Evolutionary conservation across 2,113 vertebrate genomes (phyloP), one percentile per base, ranked within the genome.

Genomic region (Petrocephalus microphthalmus): DNA sequence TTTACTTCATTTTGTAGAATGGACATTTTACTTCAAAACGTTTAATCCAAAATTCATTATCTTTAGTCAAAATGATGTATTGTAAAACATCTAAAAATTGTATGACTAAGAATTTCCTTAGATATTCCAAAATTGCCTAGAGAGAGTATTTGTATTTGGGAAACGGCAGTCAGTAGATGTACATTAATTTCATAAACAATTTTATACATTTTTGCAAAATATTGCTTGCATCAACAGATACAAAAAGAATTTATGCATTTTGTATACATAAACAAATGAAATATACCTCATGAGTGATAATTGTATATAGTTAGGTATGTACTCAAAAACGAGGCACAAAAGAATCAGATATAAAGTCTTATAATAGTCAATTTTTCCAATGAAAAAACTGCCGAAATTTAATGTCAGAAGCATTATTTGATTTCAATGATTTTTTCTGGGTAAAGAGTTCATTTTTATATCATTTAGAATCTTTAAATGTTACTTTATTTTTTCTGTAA

Each of bases 221-320:
- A 88, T 86, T 89, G 90, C 82, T 53, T 86, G 88, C 91, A 71
- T 90, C 57, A 42, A 71, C 88, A 89, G 45, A 78, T 47, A 42
- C 42, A 60, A 29, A 71, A 67, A 90, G 33, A 67, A 8, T n/a
- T n/a, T 47, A 89, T 89, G 20, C 51, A 89, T 87, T 85, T 37
- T 81, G 33, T 78, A 57, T 22, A 86, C 15, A 85, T 2, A 89
- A 87, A 86, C 29, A 4, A 13, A 52, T 20, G 0, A 85, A 67
- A 22, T 45, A 42, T 37, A 42, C 71, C 71, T 19, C 71, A 78
- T 7, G 33, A 37, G 11, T 20, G 54, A 20, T 78, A 74, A 37
- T 15, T 74, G 60, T 67, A 6, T 53, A 78, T 78, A 42, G 11
- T 42, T 78, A 37, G 10, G 71, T 42, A 78, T 7, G 15, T 78